Evolutionary conservation across 2,888 invertebrate genomes (phyloP).

Genomic region (Cheilosia soror): DNA sequence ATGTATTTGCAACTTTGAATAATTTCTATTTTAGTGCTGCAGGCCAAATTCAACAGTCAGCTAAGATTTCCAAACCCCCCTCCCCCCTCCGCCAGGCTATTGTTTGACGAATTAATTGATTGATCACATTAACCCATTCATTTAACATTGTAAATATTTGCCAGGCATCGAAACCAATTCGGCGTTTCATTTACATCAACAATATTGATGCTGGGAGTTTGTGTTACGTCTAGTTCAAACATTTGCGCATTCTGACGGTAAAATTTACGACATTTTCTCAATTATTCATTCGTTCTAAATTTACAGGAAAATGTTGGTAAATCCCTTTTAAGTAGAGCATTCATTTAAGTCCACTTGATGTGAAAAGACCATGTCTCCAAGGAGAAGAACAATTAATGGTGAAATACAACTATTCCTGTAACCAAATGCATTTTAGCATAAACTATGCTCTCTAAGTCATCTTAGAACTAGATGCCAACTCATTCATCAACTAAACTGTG

Average conservation of each 20-base stretch:
- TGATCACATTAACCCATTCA: constrained; percentile 32
- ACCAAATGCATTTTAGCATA: constrained; percentile 48
- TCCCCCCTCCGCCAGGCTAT: not conserved
- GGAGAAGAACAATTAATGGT: not conserved
- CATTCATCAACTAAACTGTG: constrained; percentile 7
- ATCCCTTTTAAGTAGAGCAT: not conserved
- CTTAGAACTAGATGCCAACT: constrained; percentile 30
- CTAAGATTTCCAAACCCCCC: not conserved
- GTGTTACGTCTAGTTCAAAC: not conserved
- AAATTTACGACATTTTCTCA: no score
- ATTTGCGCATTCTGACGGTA: not conserved
- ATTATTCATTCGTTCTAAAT: no score
- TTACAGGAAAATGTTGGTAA: not conserved
- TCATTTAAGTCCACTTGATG: not conserved
- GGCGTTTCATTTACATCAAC: constrained; percentile 7
- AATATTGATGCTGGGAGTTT: not conserved
- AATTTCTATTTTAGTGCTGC: not conserved
- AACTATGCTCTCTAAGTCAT: constrained; percentile 12
- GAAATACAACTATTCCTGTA: constrained; percentile 27
- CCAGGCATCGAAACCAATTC: not conserved
- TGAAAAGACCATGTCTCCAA: not conserved
- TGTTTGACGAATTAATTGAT: constrained; percentile 18
- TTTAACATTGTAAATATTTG: constrained; percentile 21
- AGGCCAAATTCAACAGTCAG: not conserved
- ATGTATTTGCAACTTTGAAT: no score